phyloP scores from a whole-genome alignment of 2,888 invertebrate species.

The Tanytarsus gracilentus region DNA sequence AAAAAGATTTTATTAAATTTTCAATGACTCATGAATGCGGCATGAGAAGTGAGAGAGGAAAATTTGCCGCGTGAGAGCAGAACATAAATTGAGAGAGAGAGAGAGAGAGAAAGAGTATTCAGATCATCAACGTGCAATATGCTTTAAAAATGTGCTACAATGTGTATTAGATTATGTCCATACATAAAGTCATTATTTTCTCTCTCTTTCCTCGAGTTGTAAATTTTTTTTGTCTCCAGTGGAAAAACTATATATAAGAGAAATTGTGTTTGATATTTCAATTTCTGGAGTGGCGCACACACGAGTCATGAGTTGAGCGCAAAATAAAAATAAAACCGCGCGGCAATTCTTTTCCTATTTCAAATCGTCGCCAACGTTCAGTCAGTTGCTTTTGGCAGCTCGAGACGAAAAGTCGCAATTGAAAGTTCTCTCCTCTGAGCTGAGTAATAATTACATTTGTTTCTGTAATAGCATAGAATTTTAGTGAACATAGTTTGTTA shows the following conservation, averaged over 20 bases:
- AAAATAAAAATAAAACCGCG: not conserved
- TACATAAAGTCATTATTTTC: not conserved
- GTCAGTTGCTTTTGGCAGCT: constrained; percentile 1
- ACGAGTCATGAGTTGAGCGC: not conserved
- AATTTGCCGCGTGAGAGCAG: not conserved
- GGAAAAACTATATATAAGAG: constrained; percentile 2
- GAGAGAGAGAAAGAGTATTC: not conserved
- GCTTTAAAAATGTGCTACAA: not conserved
- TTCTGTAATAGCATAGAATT: no score
- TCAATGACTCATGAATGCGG: no score
- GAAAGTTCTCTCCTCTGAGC: no score
- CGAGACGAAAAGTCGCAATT: constrained; percentile 6
- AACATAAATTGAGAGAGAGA: not conserved
- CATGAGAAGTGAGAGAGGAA: no score
- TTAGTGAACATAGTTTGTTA: no score
- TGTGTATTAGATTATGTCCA: not conserved
- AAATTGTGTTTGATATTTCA: constrained; percentile 3
- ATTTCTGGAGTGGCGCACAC: constrained; percentile 3
- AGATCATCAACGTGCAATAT: no score
- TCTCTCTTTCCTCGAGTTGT: not conserved
- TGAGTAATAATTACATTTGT: no score
- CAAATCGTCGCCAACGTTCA: constrained; percentile 5
- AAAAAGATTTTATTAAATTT: no score
- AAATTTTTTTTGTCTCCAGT: not conserved
- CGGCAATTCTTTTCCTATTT: not conserved